Percentiles rank a stretch among this genome's conserved stretches.
Conservation (phyloP, 2,888 invertebrate species). For the Epiblema foenella region DNA sequence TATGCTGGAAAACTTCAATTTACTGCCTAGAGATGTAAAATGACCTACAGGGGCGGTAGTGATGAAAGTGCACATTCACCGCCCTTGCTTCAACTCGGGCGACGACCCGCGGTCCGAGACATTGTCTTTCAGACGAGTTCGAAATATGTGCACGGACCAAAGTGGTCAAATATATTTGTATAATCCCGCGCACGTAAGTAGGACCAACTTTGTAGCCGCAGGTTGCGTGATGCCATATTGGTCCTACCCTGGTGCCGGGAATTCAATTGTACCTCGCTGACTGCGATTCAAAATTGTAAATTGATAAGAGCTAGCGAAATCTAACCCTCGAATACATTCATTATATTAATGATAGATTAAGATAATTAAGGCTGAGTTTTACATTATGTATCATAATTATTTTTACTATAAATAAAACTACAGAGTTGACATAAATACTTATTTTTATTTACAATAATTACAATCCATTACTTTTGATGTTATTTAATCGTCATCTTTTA, state of each 20-base stretch:
- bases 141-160: too few relatives aligned
- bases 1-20: too few relatives aligned
- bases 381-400: constrained; percentile 57
- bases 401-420: constrained; percentile 65
- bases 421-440: constrained; percentile 52
- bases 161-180: background rate
- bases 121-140: too few relatives aligned
- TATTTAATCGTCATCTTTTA: too few relatives aligned
- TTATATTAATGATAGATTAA: constrained; percentile 62
- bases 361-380: constrained; percentile 66
- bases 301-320: constrained; percentile 11
- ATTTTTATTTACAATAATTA: constrained; percentile 46
- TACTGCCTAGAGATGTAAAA: too few relatives aligned
- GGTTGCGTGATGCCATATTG: background rate
- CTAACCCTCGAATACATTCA: constrained; percentile 49
- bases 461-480: background rate
- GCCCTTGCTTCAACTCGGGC: background rate
- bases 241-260: background rate
- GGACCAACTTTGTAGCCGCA: background rate
- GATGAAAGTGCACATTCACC: background rate
- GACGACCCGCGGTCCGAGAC: background rate
- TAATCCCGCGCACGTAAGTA: background rate
- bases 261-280: constrained; percentile 2
- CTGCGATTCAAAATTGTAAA: constrained; percentile 28
- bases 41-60: too few relatives aligned